Base-by-base conservation (phyloP, 1,140 invertebrate genomes). In the Saccostrea echinata region DNA sequence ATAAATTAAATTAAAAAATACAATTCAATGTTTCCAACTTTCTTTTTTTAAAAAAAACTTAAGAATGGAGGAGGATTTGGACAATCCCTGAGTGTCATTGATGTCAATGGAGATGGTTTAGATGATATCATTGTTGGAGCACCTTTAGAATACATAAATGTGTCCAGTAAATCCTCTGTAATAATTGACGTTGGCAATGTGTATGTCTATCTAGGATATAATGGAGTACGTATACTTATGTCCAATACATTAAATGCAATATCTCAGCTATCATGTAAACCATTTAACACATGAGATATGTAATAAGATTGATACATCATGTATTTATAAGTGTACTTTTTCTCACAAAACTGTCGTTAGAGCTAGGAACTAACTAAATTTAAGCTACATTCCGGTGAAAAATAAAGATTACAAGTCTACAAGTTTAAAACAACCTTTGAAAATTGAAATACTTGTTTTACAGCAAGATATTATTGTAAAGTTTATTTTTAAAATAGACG, bases 61-160 rank as follows among this genome's bases (percentile, higher is more conserved):
- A 12, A 82, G 80, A 53, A 4, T 24, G 80, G 80, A 16, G 51
- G 80, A 4, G 80, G 80, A 43, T 82, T 82, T 43, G 80, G 16
- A 18, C 80, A 43, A 16, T 51, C 35, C 4, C 16, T 83, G 3
- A 52, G 21, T 43, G 43, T 80, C n/a, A 71, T 16, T 33, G 76
- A 87, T 18, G 80, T 53, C 53, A 30, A 76, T 16, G 55, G 12
- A 3, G 24, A 43, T 30, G 68, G 76, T 33, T 24, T 53, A 24
- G 21, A 30, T 16, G 43, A 81, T n/a, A 57, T 61, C n/a, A 51
- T 57, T 71, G 27, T 43, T 12, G 81, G 81, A 9, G 81, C 81
- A 16, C 81, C 81, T 18, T 53, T 52, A 11, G 52, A 76, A 27
- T 76, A 76, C 27, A 16, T 76, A 11, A 33, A 33, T 27, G 16